Evolutionary conservation across 1,140 invertebrate genomes (phyloP).

Genomic region (Orius laevigatus): DNA sequence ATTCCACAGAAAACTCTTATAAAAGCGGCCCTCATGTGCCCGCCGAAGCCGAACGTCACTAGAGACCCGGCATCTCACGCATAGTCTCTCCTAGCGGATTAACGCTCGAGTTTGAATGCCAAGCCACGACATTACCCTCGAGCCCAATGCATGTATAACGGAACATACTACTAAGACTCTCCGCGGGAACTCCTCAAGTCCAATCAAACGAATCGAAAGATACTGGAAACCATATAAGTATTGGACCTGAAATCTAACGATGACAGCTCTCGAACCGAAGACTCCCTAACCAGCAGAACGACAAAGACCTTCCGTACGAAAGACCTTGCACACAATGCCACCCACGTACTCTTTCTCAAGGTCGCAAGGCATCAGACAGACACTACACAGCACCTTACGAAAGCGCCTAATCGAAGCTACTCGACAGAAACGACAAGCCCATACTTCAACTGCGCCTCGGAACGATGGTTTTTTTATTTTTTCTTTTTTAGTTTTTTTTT

Average conservation of each 20-base stretch:
- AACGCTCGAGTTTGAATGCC: constrained; percentile 22
- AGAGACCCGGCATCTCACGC: constrained; percentile 23
- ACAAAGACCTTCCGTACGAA: constrained; percentile 17
- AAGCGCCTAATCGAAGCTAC: too few species aligned
- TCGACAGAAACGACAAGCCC: constrained; percentile 18
- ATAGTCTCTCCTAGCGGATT: constrained; percentile 27
- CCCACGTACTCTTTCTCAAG: constrained; percentile 22
- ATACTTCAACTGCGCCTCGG: constrained; percentile 15
- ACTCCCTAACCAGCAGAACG: background rate
- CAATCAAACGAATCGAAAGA: background rate
- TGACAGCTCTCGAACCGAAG: background rate
- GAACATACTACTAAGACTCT: constrained; percentile 23
- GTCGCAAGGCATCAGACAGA: constrained; percentile 19
- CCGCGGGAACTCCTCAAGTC: constrained; percentile 25
- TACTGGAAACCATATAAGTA: background rate
- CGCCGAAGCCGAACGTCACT: background rate
- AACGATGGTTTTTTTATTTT: too few species aligned
- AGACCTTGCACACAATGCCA: constrained; percentile 17
- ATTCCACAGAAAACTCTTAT: constrained; percentile 26
- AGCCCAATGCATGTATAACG: constrained; percentile 26
- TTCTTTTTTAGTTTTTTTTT: too few species aligned
- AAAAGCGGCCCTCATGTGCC: constrained; percentile 26
- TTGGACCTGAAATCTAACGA: background rate
- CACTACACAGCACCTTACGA: constrained; percentile 20
- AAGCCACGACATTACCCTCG: constrained; percentile 22